These are phyloP conservation scores for Amiota communis DNA, from an alignment of 2,888 invertebrate genomes.

Conservation along the genomic window DNA sequence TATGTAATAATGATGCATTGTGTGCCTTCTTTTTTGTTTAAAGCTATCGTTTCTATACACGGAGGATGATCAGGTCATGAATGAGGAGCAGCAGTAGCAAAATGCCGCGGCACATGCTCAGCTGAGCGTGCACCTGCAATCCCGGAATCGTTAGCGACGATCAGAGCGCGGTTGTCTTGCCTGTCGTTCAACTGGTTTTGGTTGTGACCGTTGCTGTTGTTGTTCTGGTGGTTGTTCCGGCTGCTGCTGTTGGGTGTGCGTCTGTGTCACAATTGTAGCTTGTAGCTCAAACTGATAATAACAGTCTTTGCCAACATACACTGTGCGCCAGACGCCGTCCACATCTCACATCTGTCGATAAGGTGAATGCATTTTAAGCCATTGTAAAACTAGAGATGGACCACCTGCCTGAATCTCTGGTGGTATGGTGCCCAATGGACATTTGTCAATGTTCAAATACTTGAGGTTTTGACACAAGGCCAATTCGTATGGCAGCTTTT, in stretches of 20 bases:
- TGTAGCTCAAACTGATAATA: constrained; percentile 61
- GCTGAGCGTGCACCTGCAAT: constrained; percentile 48
- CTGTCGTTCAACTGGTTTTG: no score
- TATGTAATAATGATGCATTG: background rate
- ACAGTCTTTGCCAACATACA: constrained; percentile 63
- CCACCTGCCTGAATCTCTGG: constrained; percentile 97
- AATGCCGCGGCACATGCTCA: constrained; percentile 32
- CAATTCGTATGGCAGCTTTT: constrained; percentile 97
- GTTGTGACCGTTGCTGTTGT: constrained; percentile 34
- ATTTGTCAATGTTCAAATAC: constrained; percentile 99
- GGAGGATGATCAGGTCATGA: constrained; percentile 24
- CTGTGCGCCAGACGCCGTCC: constrained; percentile 67
- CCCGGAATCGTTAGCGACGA: constrained; percentile 52
- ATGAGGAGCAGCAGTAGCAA: background rate
- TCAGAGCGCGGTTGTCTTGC: constrained; percentile 18
- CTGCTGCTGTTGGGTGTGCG: constrained; percentile 46
- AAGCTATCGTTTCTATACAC: constrained; percentile 56
- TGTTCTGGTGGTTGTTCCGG: constrained; percentile 28
- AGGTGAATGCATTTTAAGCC: constrained; percentile 80
- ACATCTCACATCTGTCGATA: constrained; percentile 73
- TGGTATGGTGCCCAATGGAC: constrained; percentile 97
- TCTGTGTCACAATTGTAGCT: constrained; percentile 56
- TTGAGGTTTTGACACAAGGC: constrained; percentile 97
- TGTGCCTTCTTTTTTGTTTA: constrained; percentile 44
- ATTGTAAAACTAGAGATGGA: constrained; percentile 98